Percentiles rank a stretch among this genome's conserved stretches.
phyloP scores from a whole-genome alignment of 2,888 invertebrate species.

The Brassicogethes aeneus region DNA sequence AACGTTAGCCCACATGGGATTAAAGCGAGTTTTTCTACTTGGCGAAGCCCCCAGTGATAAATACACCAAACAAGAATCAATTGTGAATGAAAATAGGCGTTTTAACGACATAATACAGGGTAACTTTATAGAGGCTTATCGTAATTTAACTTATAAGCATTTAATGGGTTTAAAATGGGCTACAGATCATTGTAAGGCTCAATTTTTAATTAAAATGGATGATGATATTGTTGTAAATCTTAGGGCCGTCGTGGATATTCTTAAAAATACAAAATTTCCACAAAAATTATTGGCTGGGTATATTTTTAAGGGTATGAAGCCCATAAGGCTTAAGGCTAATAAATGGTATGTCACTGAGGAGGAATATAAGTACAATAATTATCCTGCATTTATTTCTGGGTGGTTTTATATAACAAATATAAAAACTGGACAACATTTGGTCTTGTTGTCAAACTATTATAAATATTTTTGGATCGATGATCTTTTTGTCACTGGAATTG shows the following conservation, averaged over 20 bases:
- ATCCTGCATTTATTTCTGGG: conserved; percentile 72
- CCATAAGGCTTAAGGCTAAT: conserved; percentile 56
- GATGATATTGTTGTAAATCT: conserved; percentile 71
- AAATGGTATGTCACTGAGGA: conserved; percentile 71
- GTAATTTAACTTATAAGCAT: conserved; percentile 75
- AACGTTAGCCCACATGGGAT: conserved; percentile 49
- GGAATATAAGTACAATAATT: conserved; percentile 53
- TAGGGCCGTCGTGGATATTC: conserved; percentile 44
- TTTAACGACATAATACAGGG: conserved; percentile 69
- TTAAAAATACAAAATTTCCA: conserved; percentile 35
- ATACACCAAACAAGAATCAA: conserved; percentile 46
- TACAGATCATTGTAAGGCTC: conserved; percentile 51
- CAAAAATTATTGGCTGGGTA: conserved; percentile 53
- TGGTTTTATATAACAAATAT: conserved; percentile 76
- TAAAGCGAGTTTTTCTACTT: conserved; percentile 60
- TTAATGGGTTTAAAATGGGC: conserved; percentile 75
- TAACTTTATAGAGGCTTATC: conserved; percentile 66
- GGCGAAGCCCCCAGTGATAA: conserved; percentile 50
- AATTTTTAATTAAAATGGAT: conserved; percentile 70
- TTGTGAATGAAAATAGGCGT: conserved; percentile 52
- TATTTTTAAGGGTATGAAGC: conserved; percentile 51
- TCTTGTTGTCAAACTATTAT: conserved; percentile 45
- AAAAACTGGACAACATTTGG: conserved; percentile 49
- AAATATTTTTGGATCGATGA: conserved; percentile 90
- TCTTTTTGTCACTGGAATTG: conserved; percentile 72